A percentile compares a stretch with the other conserved stretches of the same genome.
phyloP scores from a whole-genome alignment of 2,797 vertebrate genomes.

The Pseudomugil tenellus region DNA sequence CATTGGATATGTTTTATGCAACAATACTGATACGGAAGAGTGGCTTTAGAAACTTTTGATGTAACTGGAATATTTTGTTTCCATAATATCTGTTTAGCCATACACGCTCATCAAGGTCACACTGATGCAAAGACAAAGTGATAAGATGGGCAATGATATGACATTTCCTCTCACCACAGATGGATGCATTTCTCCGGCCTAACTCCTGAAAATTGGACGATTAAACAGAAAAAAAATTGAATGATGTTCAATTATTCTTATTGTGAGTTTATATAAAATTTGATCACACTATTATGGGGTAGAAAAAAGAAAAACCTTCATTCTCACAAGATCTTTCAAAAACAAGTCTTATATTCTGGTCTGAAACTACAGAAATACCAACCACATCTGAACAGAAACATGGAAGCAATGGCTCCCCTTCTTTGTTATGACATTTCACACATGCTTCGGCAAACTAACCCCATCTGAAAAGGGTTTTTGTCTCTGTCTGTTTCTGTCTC shows the following conservation, averaged over 20 bases:
- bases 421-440: slow-evolving; percentile 57
- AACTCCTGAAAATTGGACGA: neutral
- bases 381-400: slow-evolving; percentile 46
- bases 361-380: slow-evolving; percentile 35
- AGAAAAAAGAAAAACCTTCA: neutral
- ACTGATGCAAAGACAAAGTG: neutral
- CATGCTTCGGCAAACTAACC: slow-evolving; percentile 50
- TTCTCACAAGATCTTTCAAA: neutral
- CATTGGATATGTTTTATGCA: neutral
- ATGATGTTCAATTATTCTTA: neutral
- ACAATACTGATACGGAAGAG: neutral
- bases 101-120: neutral
- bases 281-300: neutral
- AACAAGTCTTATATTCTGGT: slow-evolving; percentile 16
- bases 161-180: neutral
- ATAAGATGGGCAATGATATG: neutral
- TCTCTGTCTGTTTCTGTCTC: slow-evolving; percentile 45
- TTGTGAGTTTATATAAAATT: neutral
- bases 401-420: slow-evolving; percentile 43
- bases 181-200: neutral
- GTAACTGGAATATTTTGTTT: neutral
- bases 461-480: slow-evolving; percentile 51
- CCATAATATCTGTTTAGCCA: neutral
- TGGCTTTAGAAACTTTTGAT: neutral
- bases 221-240: neutral